These are phyloP conservation scores for Leptinotarsa undecemlineata DNA, from an alignment of 1,140 invertebrate genomes.

Conservation along the genomic window DNA sequence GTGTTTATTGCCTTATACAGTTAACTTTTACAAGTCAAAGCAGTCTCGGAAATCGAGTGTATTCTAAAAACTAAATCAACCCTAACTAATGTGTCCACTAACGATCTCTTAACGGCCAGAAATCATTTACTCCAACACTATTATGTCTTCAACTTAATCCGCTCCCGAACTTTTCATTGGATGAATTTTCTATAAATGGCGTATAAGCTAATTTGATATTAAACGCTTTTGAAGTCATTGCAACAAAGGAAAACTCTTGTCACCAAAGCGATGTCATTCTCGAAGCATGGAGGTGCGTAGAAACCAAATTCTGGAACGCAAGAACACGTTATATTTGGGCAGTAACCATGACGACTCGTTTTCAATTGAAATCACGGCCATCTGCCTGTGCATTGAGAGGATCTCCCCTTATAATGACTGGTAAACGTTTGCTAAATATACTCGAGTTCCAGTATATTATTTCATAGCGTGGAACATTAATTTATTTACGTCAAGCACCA, in stretches of 20 bases:
- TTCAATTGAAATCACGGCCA: constrained; percentile 49
- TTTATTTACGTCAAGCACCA: constrained; percentile 48
- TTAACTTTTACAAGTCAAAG: neutral
- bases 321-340: constrained; percentile 44
- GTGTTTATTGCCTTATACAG: no score
- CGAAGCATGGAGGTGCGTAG: constrained; percentile 9
- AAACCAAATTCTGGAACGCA: constrained; percentile 30
- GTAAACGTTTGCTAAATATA: constrained; percentile 51
- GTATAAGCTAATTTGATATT: constrained; percentile 50
- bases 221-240: constrained; percentile 38
- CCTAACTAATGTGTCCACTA: constrained; percentile 36
- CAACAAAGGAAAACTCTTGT: constrained; percentile 35
- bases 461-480: constrained; percentile 46
- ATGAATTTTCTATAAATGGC: constrained; percentile 35
- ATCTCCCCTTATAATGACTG: constrained; percentile 47
- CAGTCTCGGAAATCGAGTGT: neutral
- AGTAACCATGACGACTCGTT: constrained; percentile 49
- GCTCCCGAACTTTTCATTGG: constrained; percentile 22
- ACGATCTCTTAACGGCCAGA: constrained; percentile 24
- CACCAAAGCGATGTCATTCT: neutral
- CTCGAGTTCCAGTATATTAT: constrained; percentile 48
- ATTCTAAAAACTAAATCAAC: constrained; percentile 31
- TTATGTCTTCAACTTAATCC: constrained; percentile 18
- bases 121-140: constrained; percentile 28
- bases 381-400: constrained; percentile 44